Evolutionary conservation across 2,888 invertebrate species (phyloP).

Genomic region (Steromphala cineraria): DNA sequence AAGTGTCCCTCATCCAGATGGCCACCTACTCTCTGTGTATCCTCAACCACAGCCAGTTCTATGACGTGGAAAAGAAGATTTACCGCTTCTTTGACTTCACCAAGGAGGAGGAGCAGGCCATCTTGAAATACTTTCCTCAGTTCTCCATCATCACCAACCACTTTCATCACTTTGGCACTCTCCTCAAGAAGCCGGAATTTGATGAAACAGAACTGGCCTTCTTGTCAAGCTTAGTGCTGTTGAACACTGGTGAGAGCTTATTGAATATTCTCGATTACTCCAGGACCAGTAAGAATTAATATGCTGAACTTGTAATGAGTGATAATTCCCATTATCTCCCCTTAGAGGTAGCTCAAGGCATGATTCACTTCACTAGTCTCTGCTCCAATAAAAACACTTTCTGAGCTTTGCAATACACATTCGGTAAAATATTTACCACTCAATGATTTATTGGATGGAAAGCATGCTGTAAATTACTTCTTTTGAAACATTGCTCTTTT

Average conservation of each 20-base stretch:
- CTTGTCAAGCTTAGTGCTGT: conserved; percentile 63
- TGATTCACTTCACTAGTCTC: no score
- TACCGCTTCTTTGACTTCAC: conserved; percentile 67
- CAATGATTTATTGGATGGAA: no score
- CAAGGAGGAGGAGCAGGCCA: conserved; percentile 44
- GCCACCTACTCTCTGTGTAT: conserved; percentile 68
- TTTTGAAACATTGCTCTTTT: no score
- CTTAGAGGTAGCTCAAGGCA: no score
- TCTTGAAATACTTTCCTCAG: conserved; percentile 60
- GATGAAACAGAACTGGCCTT: conserved; percentile 64
- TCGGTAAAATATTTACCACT: no score
- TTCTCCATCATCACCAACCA: conserved; percentile 57
- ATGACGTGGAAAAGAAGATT: conserved; percentile 53
- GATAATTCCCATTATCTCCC: no score
- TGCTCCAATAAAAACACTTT: no score
- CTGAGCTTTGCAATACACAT: no score
- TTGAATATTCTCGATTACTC: no score
- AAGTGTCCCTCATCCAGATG: conserved; percentile 63
- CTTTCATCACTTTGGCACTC: conserved; percentile 61
- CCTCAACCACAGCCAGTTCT: conserved; percentile 58
- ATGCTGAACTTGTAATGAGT: no score
- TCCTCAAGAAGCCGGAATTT: conserved; percentile 54
- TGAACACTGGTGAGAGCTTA: conserved; percentile 52
- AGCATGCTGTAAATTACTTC: no score
- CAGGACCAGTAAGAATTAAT: no score